Conservation (phyloP, 2,888 invertebrate genomes). For the Meiosimyza platycephala region DNA sequence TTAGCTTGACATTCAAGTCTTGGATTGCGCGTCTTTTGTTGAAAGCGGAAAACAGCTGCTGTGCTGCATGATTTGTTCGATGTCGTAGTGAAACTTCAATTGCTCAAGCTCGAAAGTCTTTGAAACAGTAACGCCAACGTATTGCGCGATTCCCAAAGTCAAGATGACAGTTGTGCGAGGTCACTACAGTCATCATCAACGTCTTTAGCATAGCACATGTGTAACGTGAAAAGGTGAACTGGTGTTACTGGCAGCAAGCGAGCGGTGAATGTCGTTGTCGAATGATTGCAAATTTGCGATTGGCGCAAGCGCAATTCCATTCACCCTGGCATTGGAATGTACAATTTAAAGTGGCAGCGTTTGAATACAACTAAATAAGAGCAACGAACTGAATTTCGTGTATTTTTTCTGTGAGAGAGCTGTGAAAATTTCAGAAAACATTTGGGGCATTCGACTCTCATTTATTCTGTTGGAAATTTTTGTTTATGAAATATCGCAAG, state of each 20-base stretch:
- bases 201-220: background rate
- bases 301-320: background rate
- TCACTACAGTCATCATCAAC: conserved; percentile 6
- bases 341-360: background rate
- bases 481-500: too few relatives aligned
- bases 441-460: too few relatives aligned
- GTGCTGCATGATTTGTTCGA: too few relatives aligned
- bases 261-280: background rate
- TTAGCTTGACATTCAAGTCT: too few relatives aligned
- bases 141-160: conserved; percentile 17
- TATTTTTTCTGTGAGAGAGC: too few relatives aligned
- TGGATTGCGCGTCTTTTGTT: too few relatives aligned
- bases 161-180: conserved; percentile 28
- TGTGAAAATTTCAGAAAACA: too few relatives aligned
- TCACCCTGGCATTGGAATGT: conserved; percentile 5
- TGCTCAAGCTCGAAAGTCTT: too few relatives aligned
- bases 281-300: background rate
- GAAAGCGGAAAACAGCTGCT: too few relatives aligned
- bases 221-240: conserved; percentile 15
- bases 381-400: too few relatives aligned
- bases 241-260: conserved; percentile 4
- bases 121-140: conserved; percentile 5
- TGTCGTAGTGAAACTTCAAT: too few relatives aligned
- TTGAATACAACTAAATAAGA: background rate
- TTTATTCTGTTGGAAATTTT: too few relatives aligned